A percentile compares a stretch with the other conserved stretches of the same genome.
Evolutionary conservation across 2,113 vertebrate species (phyloP).

Genomic region (Mustela nigripes): DNA sequence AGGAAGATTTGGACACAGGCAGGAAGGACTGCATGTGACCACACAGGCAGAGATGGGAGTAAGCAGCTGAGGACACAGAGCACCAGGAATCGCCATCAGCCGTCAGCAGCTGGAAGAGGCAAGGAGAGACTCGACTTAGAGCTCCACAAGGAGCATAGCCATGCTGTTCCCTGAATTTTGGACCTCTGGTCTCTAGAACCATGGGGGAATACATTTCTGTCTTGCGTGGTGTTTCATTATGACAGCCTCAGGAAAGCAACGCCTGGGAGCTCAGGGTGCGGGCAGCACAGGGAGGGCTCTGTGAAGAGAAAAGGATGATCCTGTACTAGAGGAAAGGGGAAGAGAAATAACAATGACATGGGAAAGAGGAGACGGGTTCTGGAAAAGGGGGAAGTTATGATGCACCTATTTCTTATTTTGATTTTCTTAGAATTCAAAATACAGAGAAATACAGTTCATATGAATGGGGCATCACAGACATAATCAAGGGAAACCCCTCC

Average conservation of each 20-base stretch:
- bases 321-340: conserved; percentile 38
- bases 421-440: conserved; percentile 77
- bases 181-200: neutral
- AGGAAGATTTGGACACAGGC: neutral
- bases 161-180: neutral
- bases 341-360: conserved; percentile 45
- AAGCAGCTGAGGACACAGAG: rapidly evolving
- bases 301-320: neutral
- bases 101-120: neutral
- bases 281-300: neutral
- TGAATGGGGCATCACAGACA: neutral
- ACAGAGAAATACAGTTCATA: neutral
- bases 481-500: neutral
- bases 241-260: neutral
- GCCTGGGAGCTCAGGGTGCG: rapidly evolving
- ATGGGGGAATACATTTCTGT: neutral
- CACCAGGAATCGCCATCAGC: rapidly evolving
- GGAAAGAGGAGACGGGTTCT: neutral
- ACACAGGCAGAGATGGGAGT: neutral
- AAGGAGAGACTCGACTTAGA: rapidly evolving
- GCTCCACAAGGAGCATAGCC: rapidly evolving
- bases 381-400: conserved; percentile 65
- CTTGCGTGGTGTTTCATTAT: neutral
- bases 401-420: conserved; percentile 49
- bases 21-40: rapidly evolving